phyloP scores from a whole-genome alignment of 2,888 invertebrate species.

The Dioctria rufipes region DNA sequence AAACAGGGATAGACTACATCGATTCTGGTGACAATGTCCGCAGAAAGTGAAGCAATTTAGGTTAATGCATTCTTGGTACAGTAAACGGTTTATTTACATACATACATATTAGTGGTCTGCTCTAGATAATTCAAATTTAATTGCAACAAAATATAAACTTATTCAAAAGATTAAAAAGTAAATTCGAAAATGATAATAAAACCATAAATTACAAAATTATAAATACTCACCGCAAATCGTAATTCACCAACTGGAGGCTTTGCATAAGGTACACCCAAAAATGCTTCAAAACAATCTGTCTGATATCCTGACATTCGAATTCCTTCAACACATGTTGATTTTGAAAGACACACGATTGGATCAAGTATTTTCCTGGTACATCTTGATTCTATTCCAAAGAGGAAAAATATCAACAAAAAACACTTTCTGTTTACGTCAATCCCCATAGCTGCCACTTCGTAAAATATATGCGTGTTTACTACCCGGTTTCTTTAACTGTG shows the following conservation, averaged over 20 bases:
- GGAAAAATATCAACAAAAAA: not conserved
- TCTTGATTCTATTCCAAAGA: not conserved
- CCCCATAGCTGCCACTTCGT: not conserved
- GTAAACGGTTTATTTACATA: too few relatives aligned
- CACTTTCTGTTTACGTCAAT: not conserved
- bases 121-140: too few relatives aligned
- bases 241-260: constrained; percentile 67
- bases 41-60: too few relatives aligned
- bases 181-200: too few relatives aligned
- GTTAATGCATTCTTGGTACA: too few relatives aligned
- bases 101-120: too few relatives aligned
- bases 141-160: too few relatives aligned
- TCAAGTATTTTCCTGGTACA: not conserved
- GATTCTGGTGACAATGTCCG: too few relatives aligned
- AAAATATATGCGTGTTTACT: too few relatives aligned
- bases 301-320: constrained; percentile 63
- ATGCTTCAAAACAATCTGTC: constrained; percentile 66
- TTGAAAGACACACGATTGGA: constrained; percentile 63
- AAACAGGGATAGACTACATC: too few relatives aligned
- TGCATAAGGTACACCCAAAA: constrained; percentile 68
- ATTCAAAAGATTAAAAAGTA: too few relatives aligned
- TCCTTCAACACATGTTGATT: constrained; percentile 65
- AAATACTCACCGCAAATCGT: constrained; percentile 66
- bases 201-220: not conserved
- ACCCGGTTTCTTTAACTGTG: not conserved